A percentile compares a stretch with the other conserved stretches of the same genome.
These are phyloP conservation scores for Nanorana parkeri DNA, from an alignment of 2,113 vertebrate species.

Conservation along the genomic window DNA sequence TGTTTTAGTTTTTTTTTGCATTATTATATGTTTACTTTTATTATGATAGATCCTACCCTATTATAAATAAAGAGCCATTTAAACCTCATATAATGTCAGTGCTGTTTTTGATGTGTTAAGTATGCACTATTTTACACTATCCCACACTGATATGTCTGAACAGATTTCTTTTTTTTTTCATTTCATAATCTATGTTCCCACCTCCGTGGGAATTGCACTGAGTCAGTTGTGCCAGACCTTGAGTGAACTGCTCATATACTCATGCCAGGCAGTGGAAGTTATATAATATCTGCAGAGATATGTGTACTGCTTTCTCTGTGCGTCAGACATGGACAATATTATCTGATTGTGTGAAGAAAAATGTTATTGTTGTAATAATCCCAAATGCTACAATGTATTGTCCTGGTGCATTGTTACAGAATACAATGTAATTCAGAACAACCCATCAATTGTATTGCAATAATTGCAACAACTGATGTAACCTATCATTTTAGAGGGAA, in stretches of 20 bases:
- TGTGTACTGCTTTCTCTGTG: neutral
- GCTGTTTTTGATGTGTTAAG: no score
- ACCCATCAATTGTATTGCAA: no score
- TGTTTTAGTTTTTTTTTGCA: no score
- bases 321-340: neutral
- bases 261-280: slow-evolving; percentile 2
- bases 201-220: neutral
- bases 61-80: no score
- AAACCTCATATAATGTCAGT: no score
- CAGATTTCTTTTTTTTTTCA: no score
- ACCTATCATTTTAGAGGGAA: no score
- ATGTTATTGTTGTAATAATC: neutral
- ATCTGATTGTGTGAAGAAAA: neutral
- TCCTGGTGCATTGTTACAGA: neutral
- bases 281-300: neutral
- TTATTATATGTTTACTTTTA: no score
- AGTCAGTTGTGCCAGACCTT: neutral
- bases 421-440: neutral
- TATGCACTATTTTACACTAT: no score
- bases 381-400: neutral
- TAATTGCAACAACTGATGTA: no score
- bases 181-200: neutral
- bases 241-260: neutral
- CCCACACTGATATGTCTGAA: no score
- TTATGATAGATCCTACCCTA: no score